A percentile compares a stretch with the other conserved stretches of the same genome.
phyloP scores from a whole-genome alignment of 2,113 vertebrate species.

The Scomber colias region DNA sequence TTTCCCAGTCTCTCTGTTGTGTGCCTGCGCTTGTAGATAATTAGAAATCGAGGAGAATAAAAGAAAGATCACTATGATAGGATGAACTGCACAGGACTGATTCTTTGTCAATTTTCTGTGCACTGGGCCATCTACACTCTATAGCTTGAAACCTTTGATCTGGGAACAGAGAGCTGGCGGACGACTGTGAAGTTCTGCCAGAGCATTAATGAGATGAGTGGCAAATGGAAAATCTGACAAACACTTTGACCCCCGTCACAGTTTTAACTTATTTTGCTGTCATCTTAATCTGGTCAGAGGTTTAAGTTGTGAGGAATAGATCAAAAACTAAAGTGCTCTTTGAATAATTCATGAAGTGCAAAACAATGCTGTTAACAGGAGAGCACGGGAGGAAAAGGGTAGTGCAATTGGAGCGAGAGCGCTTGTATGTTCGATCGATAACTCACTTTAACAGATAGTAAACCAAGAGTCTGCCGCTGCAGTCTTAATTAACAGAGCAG shows the following conservation, averaged over 20 bases:
- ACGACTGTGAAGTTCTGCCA: conserved; percentile 57
- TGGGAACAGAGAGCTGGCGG: conserved; percentile 41
- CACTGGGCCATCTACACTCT: conserved; percentile 28
- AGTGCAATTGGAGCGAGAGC: conserved; percentile 42
- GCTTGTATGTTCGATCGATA: conserved; percentile 71
- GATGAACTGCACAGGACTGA: conserved; percentile 38
- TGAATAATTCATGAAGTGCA: conserved; percentile 78
- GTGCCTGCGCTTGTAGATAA: conserved; percentile 50
- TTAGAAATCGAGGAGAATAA: conserved; percentile 60
- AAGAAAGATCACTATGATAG: conserved; percentile 32
- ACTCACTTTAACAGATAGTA: conserved; percentile 55
- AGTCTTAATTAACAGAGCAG: conserved; percentile 65
- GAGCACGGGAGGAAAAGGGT: conserved; percentile 17
- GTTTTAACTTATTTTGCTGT: conserved; percentile 46
- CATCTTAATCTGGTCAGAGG: conserved; percentile 53
- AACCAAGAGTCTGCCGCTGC: conserved; percentile 28
- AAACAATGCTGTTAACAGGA: conserved; percentile 62
- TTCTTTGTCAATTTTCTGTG: conserved; percentile 22
- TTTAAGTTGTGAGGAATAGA: conserved; percentile 57
- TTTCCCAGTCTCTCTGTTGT: conserved; percentile 7
- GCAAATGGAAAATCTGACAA: conserved; percentile 38
- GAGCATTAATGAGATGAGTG: conserved; percentile 48
- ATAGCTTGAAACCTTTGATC: conserved; percentile 61
- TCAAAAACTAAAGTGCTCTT: conserved; percentile 45
- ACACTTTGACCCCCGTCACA: conserved; percentile 37